Evolutionary conservation across 37 sponge, comb jelly and placozoan genomes (phyloP).

Genomic region (Halisarca cf. caerulea): DNA sequence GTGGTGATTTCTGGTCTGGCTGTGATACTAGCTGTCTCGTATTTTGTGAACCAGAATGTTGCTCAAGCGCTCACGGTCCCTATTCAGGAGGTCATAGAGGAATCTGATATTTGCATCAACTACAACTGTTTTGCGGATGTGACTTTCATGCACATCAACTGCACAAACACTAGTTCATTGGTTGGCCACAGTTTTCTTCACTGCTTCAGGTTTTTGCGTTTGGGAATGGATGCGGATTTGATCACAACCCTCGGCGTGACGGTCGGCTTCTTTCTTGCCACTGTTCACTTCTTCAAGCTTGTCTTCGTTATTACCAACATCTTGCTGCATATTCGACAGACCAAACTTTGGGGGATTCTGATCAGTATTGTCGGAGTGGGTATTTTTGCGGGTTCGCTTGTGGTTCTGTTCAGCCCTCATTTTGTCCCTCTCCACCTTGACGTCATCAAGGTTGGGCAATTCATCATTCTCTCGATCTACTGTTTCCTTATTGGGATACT

Average conservation of each 20-base stretch:
- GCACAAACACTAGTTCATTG: not conserved
- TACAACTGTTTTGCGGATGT: slow-evolving; percentile 36
- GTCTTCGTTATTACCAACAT: slow-evolving; percentile 29
- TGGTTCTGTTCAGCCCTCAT: slow-evolving; percentile 21
- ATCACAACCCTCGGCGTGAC: slow-evolving; percentile 38
- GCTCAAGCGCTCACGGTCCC: not conserved
- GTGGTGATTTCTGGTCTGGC: slow-evolving; percentile 24
- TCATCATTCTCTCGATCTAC: slow-evolving; percentile 13
- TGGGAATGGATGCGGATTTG: slow-evolving; percentile 44
- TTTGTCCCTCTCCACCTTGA: not conserved
- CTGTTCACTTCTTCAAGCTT: slow-evolving; percentile 36
- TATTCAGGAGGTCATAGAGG: not conserved
- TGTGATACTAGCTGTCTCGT: slow-evolving; percentile 32
- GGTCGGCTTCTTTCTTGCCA: slow-evolving; percentile 52
- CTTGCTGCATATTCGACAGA: slow-evolving; percentile 33
- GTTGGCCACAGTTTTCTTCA: not conserved
- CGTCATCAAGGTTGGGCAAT: slow-evolving; percentile 29
- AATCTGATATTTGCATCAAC: not conserved
- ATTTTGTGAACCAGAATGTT: slow-evolving; percentile 43
- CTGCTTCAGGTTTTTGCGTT: slow-evolving; percentile 55
- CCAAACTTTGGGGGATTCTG: slow-evolving; percentile 47
- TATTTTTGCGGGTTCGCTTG: slow-evolving; percentile 3
- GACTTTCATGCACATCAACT: not conserved
- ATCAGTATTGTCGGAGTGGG: slow-evolving; percentile 8
- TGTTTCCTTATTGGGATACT: not conserved